Evolutionary conservation across 2,113 vertebrate species (phyloP).

Genomic region (Dromaius novaehollandiae): DNA sequence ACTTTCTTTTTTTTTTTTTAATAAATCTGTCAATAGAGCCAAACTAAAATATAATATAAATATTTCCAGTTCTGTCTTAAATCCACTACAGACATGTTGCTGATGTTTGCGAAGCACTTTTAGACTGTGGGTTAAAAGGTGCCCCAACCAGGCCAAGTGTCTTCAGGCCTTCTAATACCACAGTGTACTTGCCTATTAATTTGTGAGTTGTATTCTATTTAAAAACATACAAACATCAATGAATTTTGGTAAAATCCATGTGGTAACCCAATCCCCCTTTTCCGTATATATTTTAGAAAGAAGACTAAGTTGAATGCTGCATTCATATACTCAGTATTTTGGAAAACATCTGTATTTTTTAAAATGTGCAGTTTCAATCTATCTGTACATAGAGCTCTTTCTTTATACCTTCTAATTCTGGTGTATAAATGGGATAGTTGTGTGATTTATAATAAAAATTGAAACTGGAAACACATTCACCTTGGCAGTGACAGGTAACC

Average conservation of each 20-base stretch:
- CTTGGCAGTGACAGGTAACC: neutral
- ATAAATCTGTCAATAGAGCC: neutral
- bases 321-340: neutral
- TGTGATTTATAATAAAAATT: neutral
- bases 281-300: neutral
- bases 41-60: neutral
- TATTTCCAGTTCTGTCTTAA: neutral
- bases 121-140: neutral
- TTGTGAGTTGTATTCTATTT: neutral
- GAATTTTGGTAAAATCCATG: neutral
- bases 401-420: neutral
- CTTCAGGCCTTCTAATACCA: neutral
- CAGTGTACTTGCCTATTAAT: neutral
- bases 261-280: neutral
- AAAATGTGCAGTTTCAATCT: neutral
- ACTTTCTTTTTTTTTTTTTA: neutral
- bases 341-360: neutral
- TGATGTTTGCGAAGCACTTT: neutral
- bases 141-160: neutral
- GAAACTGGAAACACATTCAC: neutral
- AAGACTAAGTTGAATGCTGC: neutral
- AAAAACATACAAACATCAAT: neutral
- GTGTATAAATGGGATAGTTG: neutral
- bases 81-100: rapidly evolving
- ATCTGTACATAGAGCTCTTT: neutral